Evolutionary conservation across 2,888 invertebrate species (phyloP).

Genomic region (Petrolisthes manimaculis): DNA sequence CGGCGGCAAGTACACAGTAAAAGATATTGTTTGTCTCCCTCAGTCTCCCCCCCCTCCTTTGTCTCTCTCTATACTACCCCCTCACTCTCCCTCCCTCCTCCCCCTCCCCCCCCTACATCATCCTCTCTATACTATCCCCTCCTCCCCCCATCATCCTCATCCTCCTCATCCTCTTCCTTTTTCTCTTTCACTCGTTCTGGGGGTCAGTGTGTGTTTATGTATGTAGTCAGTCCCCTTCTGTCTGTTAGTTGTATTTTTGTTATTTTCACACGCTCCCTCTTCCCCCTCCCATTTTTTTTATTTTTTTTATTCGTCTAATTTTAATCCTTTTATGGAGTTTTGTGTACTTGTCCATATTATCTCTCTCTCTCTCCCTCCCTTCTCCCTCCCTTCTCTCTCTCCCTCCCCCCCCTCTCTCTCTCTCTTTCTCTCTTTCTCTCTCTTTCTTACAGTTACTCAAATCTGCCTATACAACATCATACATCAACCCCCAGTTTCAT

Average conservation of each 20-base stretch:
- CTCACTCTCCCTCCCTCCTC: not conserved
- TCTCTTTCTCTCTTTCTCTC: no score
- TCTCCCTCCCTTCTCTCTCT: slow-evolving; percentile 6
- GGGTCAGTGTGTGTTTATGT: no score
- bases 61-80: not conserved
- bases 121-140: no score
- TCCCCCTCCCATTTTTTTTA: not conserved
- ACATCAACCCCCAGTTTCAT: not conserved
- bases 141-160: not conserved
- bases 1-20: not conserved
- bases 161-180: not conserved
- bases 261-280: not conserved
- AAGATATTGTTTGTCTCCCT: not conserved
- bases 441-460: not conserved
- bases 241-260: not conserved
- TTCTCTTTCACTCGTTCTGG: no score
- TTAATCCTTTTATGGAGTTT: not conserved
- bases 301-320: slow-evolving; percentile 2
- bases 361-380: not conserved
- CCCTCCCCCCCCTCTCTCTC: not conserved
- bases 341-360: not conserved
- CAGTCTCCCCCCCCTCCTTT: not conserved
- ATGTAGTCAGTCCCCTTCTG: no score
- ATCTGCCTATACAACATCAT: not conserved
- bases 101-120: not conserved